Evolutionary conservation across 2,113 vertebrate genomes (phyloP).

Genomic region (Ardeotis arabs): DNA sequence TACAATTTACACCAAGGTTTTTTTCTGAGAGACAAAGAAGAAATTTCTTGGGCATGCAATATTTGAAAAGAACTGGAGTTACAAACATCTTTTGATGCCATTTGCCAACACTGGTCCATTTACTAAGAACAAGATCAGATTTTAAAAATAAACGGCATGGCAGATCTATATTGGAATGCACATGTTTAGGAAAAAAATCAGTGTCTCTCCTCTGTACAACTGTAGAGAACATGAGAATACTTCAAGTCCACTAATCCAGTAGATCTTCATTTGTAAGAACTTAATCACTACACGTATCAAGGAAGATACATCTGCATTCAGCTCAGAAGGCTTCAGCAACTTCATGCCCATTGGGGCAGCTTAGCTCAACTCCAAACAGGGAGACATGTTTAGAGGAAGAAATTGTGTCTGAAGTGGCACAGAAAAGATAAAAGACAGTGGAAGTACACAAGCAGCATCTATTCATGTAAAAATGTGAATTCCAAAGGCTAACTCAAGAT

Average conservation of each 20-base stretch:
- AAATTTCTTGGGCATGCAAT: not conserved
- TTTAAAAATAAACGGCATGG: not conserved
- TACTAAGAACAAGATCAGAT: not conserved
- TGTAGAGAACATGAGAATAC: not conserved
- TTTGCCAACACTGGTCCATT: not conserved
- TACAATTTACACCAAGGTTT: not conserved
- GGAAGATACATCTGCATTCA: not conserved
- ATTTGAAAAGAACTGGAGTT: not conserved
- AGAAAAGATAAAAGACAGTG: not conserved
- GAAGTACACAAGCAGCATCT: not conserved
- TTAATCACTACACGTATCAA: not conserved
- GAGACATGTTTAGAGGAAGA: not conserved
- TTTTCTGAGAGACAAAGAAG: not conserved
- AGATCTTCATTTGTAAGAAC: not conserved
- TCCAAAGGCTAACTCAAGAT: not conserved
- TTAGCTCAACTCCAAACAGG: not conserved
- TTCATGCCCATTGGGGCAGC: not conserved
- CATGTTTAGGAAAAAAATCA: not conserved
- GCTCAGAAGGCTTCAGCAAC: not conserved
- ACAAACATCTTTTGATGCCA: not conserved
- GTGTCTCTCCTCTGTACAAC: not conserved
- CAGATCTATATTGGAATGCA: not conserved
- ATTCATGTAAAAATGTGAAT: not conserved
- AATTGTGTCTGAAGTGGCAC: not conserved
- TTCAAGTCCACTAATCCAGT: not conserved